Evolutionary conservation across 2,797 vertebrate genomes (phyloP).

Genomic region (Hylomyscus alleni): DNA sequence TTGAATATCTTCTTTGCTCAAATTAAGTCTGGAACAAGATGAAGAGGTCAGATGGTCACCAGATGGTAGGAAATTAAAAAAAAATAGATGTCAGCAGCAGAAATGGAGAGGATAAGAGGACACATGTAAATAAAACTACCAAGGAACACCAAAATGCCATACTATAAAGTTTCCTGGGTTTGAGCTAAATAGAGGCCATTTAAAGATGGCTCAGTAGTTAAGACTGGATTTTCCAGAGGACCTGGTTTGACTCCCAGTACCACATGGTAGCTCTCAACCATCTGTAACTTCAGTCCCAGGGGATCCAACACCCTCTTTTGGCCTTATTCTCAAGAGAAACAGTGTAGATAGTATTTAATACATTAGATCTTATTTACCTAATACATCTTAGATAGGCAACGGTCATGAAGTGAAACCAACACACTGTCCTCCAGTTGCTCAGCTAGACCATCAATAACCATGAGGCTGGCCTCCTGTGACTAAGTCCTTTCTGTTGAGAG

Average conservation of each 20-base stretch:
- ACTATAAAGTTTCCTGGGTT: neutral
- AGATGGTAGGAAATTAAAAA: conserved; percentile 18
- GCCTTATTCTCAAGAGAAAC: conserved; percentile 26
- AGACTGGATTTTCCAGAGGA: neutral
- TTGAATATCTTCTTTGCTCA: neutral
- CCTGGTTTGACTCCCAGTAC: neutral
- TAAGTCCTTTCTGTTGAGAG: neutral
- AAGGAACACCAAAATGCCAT: neutral
- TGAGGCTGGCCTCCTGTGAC: neutral
- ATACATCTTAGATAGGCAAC: neutral
- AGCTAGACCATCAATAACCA: neutral
- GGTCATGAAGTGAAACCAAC: neutral
- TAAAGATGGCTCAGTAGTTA: neutral
- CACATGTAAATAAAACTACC: neutral
- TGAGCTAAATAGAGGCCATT: neutral
- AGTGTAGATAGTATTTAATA: neutral
- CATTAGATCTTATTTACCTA: neutral
- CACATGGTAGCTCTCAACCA: neutral
- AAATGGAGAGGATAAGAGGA: neutral
- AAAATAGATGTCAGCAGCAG: neutral
- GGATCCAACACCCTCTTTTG: neutral
- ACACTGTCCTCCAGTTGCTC: neutral
- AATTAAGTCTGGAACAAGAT: conserved; percentile 20
- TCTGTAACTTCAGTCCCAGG: neutral
- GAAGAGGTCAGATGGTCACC: neutral